Conservation (phyloP, 2,797 vertebrate species). For the Crax fasciolata region DNA sequence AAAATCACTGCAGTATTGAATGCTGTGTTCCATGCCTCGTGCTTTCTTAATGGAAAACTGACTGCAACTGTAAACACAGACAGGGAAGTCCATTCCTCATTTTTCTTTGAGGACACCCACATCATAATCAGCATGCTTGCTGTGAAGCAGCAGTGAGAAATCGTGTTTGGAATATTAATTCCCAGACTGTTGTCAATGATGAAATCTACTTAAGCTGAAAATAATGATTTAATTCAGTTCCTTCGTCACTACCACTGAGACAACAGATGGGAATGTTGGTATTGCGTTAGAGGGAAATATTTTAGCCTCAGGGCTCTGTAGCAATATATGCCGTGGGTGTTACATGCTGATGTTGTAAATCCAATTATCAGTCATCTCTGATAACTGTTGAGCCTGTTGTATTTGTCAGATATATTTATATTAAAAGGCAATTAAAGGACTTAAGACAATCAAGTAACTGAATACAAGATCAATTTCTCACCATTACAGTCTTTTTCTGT, state of each 20-base stretch:
- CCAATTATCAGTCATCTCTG: not conserved
- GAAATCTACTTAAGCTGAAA: slow-evolving; percentile 81
- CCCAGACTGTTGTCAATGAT: slow-evolving; percentile 82
- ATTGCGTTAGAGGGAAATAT: slow-evolving; percentile 29
- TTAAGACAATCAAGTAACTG: not conserved
- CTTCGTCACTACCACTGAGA: slow-evolving; percentile 91
- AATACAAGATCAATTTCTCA: not conserved
- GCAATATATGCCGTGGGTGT: not conserved
- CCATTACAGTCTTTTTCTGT: not conserved
- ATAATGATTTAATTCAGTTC: slow-evolving; percentile 80
- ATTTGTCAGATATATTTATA: not conserved
- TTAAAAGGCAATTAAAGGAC: not conserved
- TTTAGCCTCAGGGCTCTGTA: slow-evolving; percentile 29
- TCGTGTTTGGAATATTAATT: slow-evolving; percentile 29
- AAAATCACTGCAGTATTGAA: not conserved
- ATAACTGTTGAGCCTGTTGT: not conserved
- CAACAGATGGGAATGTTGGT: slow-evolving; percentile 62
- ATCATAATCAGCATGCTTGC: accelerated
- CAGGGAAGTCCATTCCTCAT: not conserved
- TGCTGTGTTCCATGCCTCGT: not conserved
- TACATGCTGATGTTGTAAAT: not conserved
- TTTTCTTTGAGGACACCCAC: not conserved
- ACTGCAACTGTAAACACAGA: not conserved
- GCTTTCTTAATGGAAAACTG: not conserved
- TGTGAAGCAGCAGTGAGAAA: slow-evolving; percentile 14